Evolutionary conservation across 2,888 invertebrate species (phyloP).

Genomic region (Acronicta leporina): DNA sequence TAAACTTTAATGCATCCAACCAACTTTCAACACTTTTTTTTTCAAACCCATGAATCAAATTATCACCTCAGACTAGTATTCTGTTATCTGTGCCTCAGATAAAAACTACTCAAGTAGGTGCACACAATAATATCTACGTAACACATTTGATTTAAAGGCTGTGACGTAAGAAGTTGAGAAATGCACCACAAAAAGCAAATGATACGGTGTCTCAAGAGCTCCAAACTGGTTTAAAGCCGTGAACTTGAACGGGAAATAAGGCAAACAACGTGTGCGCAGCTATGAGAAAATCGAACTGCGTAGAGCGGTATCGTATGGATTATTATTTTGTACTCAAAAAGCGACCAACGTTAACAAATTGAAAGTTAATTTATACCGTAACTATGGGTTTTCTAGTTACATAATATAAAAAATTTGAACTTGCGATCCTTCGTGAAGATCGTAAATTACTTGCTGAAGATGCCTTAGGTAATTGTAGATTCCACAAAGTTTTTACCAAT

Average conservation of each 20-base stretch:
- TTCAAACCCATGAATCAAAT: conserved; percentile 10
- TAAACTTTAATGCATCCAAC: too few species aligned
- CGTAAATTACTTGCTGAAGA: too few species aligned
- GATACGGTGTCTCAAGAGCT: conserved; percentile 34
- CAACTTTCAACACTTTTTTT: neutral
- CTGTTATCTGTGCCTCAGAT: too few species aligned
- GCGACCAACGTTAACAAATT: neutral
- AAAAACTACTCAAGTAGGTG: conserved; percentile 15
- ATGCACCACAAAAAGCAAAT: conserved; percentile 45
- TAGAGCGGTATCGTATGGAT: neutral
- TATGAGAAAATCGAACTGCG: conserved; percentile 8
- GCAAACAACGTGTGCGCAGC: conserved; percentile 24
- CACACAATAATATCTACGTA: conserved; percentile 6
- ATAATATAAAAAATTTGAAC: too few species aligned
- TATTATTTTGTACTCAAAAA: neutral
- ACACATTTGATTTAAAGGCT: conserved; percentile 20
- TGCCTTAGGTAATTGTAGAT: too few species aligned
- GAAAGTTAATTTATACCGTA: neutral
- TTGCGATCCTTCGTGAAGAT: too few species aligned
- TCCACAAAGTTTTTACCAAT: too few species aligned
- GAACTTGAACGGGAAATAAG: conserved; percentile 51
- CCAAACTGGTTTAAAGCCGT: conserved; percentile 52
- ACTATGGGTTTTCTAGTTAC: neutral
- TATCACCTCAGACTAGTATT: conserved; percentile 4
- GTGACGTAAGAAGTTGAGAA: conserved; percentile 44